Conservation (phyloP, 1,140 invertebrate species). For the Bacillus rossius region DNA sequence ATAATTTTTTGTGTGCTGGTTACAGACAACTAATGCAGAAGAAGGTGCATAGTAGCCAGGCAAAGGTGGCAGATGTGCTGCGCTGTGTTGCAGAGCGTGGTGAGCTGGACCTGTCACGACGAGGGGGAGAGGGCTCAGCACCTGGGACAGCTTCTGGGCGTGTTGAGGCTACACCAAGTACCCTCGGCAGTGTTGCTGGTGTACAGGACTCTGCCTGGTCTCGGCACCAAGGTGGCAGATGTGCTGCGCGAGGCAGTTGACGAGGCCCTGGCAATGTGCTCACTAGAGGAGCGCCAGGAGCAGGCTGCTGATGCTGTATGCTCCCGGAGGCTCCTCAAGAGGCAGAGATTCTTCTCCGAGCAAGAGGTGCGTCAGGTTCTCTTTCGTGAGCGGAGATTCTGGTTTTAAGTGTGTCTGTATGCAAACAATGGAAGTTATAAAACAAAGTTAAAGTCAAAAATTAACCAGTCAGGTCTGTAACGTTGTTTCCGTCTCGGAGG, state of each 20-base stretch:
- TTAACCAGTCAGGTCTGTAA: no score
- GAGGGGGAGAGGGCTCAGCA: conserved; percentile 7
- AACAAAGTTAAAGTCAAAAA: no score
- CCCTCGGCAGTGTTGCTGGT: conserved; percentile 15
- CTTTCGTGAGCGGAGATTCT: no score
- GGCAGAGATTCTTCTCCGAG: conserved; percentile 3
- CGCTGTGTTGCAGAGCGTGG: conserved; percentile 9
- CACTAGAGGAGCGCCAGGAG: neutral
- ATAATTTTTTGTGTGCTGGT: no score
- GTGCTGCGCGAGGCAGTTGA: neutral
- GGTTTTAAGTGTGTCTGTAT: no score
- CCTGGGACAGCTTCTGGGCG: conserved; percentile 11
- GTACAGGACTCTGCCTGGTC: conserved; percentile 1
- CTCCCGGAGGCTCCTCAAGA: neutral
- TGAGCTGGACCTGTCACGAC: conserved; percentile 16
- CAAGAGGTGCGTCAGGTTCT: conserved; percentile 11
- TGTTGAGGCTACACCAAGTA: conserved; percentile 15
- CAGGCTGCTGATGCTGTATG: no score
- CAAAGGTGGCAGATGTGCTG: no score
- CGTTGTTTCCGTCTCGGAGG: no score
- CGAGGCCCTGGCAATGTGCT: neutral
- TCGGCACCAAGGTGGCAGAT: neutral
- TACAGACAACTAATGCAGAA: no score
- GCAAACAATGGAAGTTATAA: no score
- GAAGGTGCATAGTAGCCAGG: no score